Base-by-base conservation (phyloP, 2,113 vertebrate genomes). In the Tenebrosternarchus preto region DNA sequence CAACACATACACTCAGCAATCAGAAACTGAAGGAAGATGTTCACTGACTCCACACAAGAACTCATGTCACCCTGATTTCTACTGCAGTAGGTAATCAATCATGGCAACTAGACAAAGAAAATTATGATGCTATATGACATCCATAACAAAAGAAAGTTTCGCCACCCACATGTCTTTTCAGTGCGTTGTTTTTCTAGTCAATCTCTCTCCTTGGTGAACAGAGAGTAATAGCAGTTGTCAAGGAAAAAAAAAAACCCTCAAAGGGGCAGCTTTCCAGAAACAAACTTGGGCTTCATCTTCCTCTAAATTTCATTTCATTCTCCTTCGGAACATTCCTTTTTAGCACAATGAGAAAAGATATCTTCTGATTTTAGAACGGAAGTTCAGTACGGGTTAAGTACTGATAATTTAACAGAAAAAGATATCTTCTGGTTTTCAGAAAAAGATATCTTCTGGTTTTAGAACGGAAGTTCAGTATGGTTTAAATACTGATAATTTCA, bases 101-200 rank as follows among this genome's bases (percentile, higher is more conserved):
- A 63, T 73, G 71, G 80, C 76, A 82, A 43, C 25, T 60, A 81
- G 24, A 76, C 70, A 82, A 82, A 64, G 71, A 63, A 43, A 63
- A 25, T 50, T 57, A 27, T 39, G n/a, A 73, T 71, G 75, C 22
- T 31, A 60, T 63, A 29, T 64, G 80, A 76, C 80, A 76, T 71
- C 72, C 80, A 76, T 72, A 76, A 82, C 73, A 74, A 61, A 66
- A 71, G 29, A 50, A 63, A 78, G 31, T 78, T 63, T 76, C 63
- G 36, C 43, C 77, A 72, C 75, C 78, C 76, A 79, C 82, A 72
- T 81, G 33, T 72, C 24, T 46, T 77, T 85, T 77, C 53, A 81
- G 56, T 57, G 63, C 36, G 59, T 73, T 81, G 84, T 81, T 80
- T 81, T 68, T 29, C 29, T 7, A 80, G 73, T 85, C 83, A 61